Base-by-base conservation (phyloP, 2,113 vertebrate genomes). In the Lates calcarifer region DNA sequence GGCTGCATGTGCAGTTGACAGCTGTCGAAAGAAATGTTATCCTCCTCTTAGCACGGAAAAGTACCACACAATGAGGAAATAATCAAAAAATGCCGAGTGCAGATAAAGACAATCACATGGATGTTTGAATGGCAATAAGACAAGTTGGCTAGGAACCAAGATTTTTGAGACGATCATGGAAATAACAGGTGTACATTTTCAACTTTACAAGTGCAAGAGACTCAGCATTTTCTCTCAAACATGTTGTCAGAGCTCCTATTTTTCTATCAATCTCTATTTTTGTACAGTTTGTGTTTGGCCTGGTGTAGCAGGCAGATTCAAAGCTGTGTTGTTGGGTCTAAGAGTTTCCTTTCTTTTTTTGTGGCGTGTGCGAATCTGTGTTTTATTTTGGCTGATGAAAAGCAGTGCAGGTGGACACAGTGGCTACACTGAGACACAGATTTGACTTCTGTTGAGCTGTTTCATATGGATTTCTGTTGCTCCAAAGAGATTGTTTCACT, bases 261-360 rank as follows among this genome's bases (percentile, higher is more conserved):
- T 93, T 93, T 92, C 83, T 90, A 93, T 90, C 51, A 35, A 87
- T 87, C 85, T 92, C 68, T 91, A 90, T 93, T 93, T 93, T 93
- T 93, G 86, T 93, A 92, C 88, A 93, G 84, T 84, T 83, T 85
- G 56, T 85, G 70, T 89, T 81, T 41, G 82, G 79, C 82, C 82
- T 60, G 26, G 73, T 45, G 66, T 85, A 88, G 71, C 65, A 75
- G 70, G 70, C 60, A 65, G 79, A 66, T 67, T 74, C 51, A 74
- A 76, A 77, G 81, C 72, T 74, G 66, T 79, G 61, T 86, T 37
- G 4, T 63, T 51, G 67, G 82, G 66, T 83, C 47, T 28, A 60
- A 62, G 37, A 62, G 33, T 81, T 12, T 15, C n/a, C n/a, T 17
- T 69, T 66, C 60, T 63, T 49, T 72, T 80, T 51, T 64, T 73